phyloP scores from a whole-genome alignment of 2,888 invertebrate genomes.

The Amiota communis region DNA sequence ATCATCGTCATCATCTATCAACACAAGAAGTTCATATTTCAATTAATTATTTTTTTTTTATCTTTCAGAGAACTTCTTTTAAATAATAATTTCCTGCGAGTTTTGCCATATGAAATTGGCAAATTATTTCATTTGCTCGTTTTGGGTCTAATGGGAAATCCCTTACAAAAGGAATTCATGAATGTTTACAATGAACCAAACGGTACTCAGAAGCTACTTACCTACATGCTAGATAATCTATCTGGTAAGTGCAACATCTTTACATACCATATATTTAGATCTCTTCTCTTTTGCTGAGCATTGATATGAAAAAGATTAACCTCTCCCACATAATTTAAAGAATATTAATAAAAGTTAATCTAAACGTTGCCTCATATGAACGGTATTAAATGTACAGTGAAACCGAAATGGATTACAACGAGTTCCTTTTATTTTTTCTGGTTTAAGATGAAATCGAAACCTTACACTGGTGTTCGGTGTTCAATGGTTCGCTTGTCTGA shows the following conservation, averaged over 20 bases:
- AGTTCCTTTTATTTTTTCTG: background rate
- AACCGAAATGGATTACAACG: too few species aligned
- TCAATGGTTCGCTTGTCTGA: too few species aligned
- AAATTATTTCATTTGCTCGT: constrained; percentile 96
- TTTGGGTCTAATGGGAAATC: constrained; percentile 94
- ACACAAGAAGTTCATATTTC: background rate
- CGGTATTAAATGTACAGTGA: too few species aligned
- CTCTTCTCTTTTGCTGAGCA: too few species aligned
- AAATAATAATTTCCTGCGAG: constrained; percentile 94
- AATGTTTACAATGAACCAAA: constrained; percentile 93
- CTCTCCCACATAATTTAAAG: too few species aligned
- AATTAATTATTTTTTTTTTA: background rate
- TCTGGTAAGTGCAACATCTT: constrained; percentile 80
- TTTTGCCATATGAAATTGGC: constrained; percentile 96
- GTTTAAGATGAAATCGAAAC: constrained; percentile 16
- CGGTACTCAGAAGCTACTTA: constrained; percentile 94
- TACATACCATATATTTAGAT: too few species aligned
- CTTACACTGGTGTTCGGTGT: background rate
- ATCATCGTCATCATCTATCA: background rate
- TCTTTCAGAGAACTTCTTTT: constrained; percentile 88
- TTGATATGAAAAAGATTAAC: too few species aligned
- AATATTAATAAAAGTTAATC: too few species aligned
- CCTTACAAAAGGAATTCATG: constrained; percentile 92
- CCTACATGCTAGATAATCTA: constrained; percentile 96
- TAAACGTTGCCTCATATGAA: too few species aligned